Conservation (phyloP, 2,113 vertebrate species). For the Paramormyrops kingsleyae region DNA sequence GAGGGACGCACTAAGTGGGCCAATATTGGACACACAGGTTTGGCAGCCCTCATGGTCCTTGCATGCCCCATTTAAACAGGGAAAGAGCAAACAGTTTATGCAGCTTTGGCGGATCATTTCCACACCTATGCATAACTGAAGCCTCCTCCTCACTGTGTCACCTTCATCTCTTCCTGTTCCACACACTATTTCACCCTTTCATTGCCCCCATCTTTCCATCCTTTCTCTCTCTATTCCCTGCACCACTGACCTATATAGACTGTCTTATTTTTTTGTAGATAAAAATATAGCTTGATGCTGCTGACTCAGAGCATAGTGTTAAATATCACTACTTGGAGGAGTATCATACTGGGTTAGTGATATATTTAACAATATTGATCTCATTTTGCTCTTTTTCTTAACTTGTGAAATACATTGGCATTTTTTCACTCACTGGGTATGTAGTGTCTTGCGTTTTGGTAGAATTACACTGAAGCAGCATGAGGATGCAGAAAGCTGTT, state of each 20-base stretch:
- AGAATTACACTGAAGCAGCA: background rate
- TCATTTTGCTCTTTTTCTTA: background rate
- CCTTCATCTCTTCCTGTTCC: constrained; percentile 1
- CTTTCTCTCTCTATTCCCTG: background rate
- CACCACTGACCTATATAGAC: background rate
- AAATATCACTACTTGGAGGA: constrained; percentile 19
- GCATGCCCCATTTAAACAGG: background rate
- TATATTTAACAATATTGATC: constrained; percentile 8
- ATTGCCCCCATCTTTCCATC: background rate
- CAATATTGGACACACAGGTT: background rate
- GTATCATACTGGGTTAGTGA: background rate
- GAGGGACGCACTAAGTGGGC: background rate
- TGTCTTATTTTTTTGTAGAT: background rate
- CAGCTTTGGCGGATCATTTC: background rate
- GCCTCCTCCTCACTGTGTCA: background rate
- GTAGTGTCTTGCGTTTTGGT: background rate
- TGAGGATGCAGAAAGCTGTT: constrained; percentile 12
- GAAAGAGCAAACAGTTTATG: background rate
- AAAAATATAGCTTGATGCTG: constrained; percentile 7
- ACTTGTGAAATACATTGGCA: background rate
- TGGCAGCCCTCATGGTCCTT: background rate
- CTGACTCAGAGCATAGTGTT: constrained; percentile 22
- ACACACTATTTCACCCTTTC: background rate
- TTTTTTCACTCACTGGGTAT: background rate
- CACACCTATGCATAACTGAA: background rate